A percentile compares a stretch with the other conserved stretches of the same genome.
Evolutionary conservation across 2,888 invertebrate species (phyloP).

Genomic region (Danaus chrysippus): DNA sequence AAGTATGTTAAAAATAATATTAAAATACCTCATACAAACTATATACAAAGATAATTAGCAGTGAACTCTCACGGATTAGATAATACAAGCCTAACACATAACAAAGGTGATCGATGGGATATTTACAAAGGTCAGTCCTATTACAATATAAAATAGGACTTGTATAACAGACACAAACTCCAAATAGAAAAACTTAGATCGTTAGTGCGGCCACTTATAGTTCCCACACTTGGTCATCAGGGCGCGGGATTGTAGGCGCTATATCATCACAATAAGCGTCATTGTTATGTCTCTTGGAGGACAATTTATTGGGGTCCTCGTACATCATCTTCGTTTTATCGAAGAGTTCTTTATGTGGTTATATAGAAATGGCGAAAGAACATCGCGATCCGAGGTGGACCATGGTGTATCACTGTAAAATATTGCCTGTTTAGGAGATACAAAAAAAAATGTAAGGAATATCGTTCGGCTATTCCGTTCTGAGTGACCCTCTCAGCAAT

Average conservation of each 20-base stretch:
- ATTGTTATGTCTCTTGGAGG: constrained; percentile 10
- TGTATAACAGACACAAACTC: constrained; percentile 40
- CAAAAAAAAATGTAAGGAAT: neutral
- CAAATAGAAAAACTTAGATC: constrained; percentile 61
- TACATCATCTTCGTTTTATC: constrained; percentile 30
- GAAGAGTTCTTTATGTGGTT: constrained; percentile 23
- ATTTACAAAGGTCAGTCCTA: constrained; percentile 17
- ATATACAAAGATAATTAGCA: neutral
- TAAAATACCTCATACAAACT: neutral
- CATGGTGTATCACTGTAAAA: constrained; percentile 12
- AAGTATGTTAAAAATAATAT: neutral
- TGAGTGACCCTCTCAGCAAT: neutral
- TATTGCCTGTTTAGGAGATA: constrained; percentile 14
- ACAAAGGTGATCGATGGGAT: neutral
- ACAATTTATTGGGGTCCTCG: constrained; percentile 28
- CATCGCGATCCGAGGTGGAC: constrained; percentile 20
- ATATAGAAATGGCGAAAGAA: constrained; percentile 23
- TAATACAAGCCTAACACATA: neutral
- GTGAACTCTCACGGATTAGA: neutral
- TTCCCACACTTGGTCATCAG: constrained; percentile 7
- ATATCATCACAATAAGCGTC: constrained; percentile 12
- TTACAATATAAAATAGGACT: constrained; percentile 29
- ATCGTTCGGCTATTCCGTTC: neutral
- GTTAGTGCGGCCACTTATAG: constrained; percentile 45
- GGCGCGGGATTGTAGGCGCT: constrained; percentile 12